Percentiles rank a stretch among this genome's conserved stretches.
Evolutionary conservation across 2,888 invertebrate genomes (phyloP).

Genomic region (Euproctis similis): DNA sequence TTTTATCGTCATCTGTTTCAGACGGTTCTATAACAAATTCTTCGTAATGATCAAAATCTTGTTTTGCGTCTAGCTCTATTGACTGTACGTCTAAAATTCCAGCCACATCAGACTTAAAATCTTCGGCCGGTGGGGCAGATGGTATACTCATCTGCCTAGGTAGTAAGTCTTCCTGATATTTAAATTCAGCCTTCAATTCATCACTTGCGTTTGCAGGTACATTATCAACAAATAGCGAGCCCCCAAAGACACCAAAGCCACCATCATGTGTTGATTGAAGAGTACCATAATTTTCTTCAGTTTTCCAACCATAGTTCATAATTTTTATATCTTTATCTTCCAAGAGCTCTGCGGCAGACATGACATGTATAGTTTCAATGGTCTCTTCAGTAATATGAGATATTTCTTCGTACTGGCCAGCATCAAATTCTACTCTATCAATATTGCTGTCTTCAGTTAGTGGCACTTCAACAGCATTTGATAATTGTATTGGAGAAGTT

Average conservation of each 20-base stretch:
- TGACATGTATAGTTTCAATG: slow-evolving; percentile 48
- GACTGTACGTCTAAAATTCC: slow-evolving; percentile 55
- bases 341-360: slow-evolving; percentile 44
- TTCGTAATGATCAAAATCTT: slow-evolving; percentile 58
- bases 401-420: slow-evolving; percentile 40
- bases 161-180: slow-evolving; percentile 40
- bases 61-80: slow-evolving; percentile 64
- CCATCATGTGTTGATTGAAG: slow-evolving; percentile 18
- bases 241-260: slow-evolving; percentile 38
- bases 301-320: slow-evolving; percentile 43
- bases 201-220: slow-evolving; percentile 49
- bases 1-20: slow-evolving; percentile 56
- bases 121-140: slow-evolving; percentile 50
- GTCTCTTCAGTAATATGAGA: slow-evolving; percentile 53
- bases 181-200: slow-evolving; percentile 52
- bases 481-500: slow-evolving; percentile 55
- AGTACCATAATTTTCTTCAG: slow-evolving; percentile 17
- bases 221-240: slow-evolving; percentile 42
- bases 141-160: slow-evolving; percentile 43
- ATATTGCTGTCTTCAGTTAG: slow-evolving; percentile 29
- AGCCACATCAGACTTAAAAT: slow-evolving; percentile 51
- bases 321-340: slow-evolving; percentile 26
- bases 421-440: slow-evolving; percentile 23
- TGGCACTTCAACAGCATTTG: slow-evolving; percentile 50
- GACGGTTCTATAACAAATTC: slow-evolving; percentile 60